Evolutionary conservation across 2,888 invertebrate genomes (phyloP), one percentile per base, ranked within the genome.

Genomic region (Metellina segmentata): DNA sequence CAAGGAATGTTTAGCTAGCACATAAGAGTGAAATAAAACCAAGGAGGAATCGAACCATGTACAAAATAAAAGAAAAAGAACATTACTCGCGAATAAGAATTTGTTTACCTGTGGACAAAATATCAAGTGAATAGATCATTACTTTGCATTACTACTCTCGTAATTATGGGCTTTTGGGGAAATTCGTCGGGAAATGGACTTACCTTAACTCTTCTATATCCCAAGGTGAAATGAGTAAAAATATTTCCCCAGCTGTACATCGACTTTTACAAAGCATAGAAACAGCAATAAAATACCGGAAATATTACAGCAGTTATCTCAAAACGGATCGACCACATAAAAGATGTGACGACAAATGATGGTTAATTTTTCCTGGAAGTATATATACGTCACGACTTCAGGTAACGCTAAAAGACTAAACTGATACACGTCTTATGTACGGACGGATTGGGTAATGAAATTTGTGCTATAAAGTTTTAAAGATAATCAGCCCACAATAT

Each of bases 171-270:
- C 34, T 34, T 34, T 34, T 34, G 34, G 34, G 34, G 4, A 34
- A 34, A 34, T 34, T 34, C 34, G 4, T 34, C 34, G 34, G 34
- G 34, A 9, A 19, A 34, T 20, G 34, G 72, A 72, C 19, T 34
- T 16, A 72, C 16, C n/a, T 6, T 34, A 20, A 20, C 34, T 34
- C 34, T 34, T 19, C 19, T 19, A 19, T 9, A 72, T 34, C 72
- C 72, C 34, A 72, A 72, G 34, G 72, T 19, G 72, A 72, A 34
- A 11, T 11, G 75, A 6, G 34, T 48, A 48, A 75, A 75, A 20
- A 34, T 78, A 20, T 78, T 78, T 51, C 19, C 78, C n/a, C 78
- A 78, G 78, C 19, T 78, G 78, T 16, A 34, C 34, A 34, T n/a
- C 9, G 78, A 78, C 51, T 11, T 34, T 75, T n/a, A n/a, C 16